Percentiles rank a stretch among this genome's conserved stretches.
Conservation (phyloP, 2,888 invertebrate genomes). For the Platerodrilus igneus region DNA sequence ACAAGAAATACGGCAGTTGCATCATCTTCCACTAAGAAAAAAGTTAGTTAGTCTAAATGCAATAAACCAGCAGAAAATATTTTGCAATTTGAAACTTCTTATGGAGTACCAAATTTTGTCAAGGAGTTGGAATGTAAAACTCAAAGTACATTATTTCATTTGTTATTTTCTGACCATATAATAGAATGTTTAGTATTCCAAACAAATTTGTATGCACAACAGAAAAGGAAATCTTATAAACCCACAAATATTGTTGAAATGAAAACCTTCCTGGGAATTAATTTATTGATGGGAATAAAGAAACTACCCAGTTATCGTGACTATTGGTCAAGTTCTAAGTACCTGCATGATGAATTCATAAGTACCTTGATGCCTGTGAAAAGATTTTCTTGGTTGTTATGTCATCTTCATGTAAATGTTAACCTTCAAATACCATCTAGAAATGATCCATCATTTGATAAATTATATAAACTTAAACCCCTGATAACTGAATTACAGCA, state of each 20-base stretch:
- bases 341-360: conserved; percentile 23
- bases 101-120: too few species aligned
- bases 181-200: too few species aligned
- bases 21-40: too few species aligned
- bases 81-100: too few species aligned
- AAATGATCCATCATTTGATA: conserved; percentile 22
- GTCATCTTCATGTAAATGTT: conserved; percentile 27
- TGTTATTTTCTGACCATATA: too few species aligned
- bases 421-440: conserved; percentile 21
- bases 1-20: too few species aligned
- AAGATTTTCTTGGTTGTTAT: conserved; percentile 26
- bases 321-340: conserved; percentile 24
- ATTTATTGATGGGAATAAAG: conserved; percentile 27
- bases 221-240: conserved; percentile 3
- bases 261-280: conserved; percentile 8
- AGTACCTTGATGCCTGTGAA: conserved; percentile 21
- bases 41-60: too few species aligned
- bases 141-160: too few species aligned
- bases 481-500: conserved; percentile 2
- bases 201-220: conserved; percentile 8
- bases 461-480: conserved; percentile 25
- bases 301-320: conserved; percentile 24
- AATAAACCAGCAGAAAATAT: too few species aligned
- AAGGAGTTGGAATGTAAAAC: too few species aligned
- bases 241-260: conserved; percentile 3